A percentile compares a stretch with the other conserved stretches of the same genome.
These are phyloP conservation scores for Oostethus manadensis DNA, from an alignment of 2,113 vertebrate genomes.

Conservation along the genomic window DNA sequence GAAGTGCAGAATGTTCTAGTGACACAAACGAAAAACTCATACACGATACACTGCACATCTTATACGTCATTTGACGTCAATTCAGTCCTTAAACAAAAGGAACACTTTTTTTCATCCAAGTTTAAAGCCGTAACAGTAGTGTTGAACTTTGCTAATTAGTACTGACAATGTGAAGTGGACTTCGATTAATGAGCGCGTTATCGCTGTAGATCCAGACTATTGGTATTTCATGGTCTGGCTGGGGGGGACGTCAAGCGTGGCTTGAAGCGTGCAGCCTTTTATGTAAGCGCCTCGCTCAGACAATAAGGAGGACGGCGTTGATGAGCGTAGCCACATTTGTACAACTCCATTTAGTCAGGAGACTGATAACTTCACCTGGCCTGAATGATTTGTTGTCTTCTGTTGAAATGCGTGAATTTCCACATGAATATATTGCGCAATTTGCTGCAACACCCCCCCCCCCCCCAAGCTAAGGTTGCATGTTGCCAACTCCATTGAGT, in stretches of 20 bases:
- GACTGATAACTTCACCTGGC: neutral
- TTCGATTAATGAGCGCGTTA: constrained; percentile 62
- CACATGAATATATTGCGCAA: neutral
- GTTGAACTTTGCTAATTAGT: constrained; percentile 63
- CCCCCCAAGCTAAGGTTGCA: neutral
- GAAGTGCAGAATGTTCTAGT: too few relatives aligned
- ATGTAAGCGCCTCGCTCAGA: constrained; percentile 24
- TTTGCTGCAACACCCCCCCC: neutral
- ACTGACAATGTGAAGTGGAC: constrained; percentile 58
- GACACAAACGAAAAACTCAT: too few relatives aligned
- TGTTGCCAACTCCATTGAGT: constrained; percentile 1
- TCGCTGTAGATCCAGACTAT: constrained; percentile 59
- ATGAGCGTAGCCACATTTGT: constrained; percentile 4
- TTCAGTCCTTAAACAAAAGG: constrained; percentile 4
- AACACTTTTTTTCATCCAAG: constrained; percentile 25
- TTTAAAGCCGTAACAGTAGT: constrained; percentile 42
- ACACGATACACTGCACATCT: too few relatives aligned
- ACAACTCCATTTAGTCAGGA: neutral
- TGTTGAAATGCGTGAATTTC: neutral
- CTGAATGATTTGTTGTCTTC: neutral
- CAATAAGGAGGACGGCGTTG: constrained; percentile 11
- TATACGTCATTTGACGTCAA: neutral
- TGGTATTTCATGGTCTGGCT: constrained; percentile 61
- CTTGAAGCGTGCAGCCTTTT: constrained; percentile 31
- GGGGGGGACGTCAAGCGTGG: constrained; percentile 54